phyloP scores from a whole-genome alignment of 2,797 vertebrate genomes.

The Mus spretus region DNA sequence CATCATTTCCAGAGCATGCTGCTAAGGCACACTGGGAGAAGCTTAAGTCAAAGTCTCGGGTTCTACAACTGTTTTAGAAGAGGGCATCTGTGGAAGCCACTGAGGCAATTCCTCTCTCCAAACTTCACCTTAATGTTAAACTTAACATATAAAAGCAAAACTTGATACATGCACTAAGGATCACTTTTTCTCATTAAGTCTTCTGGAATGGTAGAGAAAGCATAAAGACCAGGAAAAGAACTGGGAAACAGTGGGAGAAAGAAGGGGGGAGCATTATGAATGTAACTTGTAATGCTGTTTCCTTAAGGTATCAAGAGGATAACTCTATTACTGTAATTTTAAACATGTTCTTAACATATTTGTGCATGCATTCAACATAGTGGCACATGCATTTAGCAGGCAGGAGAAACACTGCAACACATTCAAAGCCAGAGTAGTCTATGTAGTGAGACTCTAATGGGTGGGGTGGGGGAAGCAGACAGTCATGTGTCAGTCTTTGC shows the following conservation, averaged over 20 bases:
- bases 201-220: neutral
- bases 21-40: neutral
- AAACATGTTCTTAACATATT: neutral
- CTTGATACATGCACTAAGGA: neutral
- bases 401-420: neutral
- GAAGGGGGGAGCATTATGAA: neutral
- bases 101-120: neutral
- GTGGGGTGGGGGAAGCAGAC: neutral
- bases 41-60: neutral
- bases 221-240: neutral
- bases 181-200: slow-evolving; percentile 2
- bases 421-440: neutral
- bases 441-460: neutral
- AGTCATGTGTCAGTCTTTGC: neutral
- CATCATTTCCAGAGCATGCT: neutral
- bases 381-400: neutral
- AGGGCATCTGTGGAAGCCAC: neutral
- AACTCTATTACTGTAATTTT: neutral
- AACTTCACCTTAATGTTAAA: neutral
- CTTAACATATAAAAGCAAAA: slow-evolving; percentile 19
- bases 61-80: slow-evolving; percentile 18
- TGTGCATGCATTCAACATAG: neutral
- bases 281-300: neutral
- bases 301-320: neutral
- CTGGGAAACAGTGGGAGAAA: neutral